A percentile compares a stretch with the other conserved stretches of the same genome.
Conservation (phyloP, 2,888 invertebrate species). For the Polydrusus tereticollis region DNA sequence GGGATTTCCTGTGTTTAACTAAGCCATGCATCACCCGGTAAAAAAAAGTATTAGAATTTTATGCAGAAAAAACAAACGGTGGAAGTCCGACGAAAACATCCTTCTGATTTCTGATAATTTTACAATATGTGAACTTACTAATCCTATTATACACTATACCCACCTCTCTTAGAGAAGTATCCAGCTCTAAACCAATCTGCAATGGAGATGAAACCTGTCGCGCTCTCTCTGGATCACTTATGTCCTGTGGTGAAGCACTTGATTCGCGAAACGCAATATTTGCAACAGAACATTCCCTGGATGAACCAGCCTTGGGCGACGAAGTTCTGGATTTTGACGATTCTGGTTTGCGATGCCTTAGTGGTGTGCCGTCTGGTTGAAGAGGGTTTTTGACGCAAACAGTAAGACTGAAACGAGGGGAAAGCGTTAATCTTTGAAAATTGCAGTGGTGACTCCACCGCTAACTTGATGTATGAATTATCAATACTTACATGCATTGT, state of each 20-base stretch:
- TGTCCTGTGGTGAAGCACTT: background rate
- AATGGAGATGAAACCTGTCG: background rate
- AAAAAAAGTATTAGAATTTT: no score
- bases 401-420: background rate
- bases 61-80: no score
- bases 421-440: background rate
- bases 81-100: no score
- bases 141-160: background rate
- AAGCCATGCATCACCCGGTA: no score
- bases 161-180: background rate
- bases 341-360: background rate
- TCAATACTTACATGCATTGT: slow-evolving; percentile 8
- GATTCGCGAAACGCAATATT: background rate
- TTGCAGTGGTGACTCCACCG: no score
- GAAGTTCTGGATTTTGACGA: background rate
- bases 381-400: background rate
- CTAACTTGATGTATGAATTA: no score
- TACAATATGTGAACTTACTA: no score
- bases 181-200: background rate
- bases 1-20: no score
- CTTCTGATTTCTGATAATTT: no score
- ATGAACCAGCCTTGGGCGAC: background rate
- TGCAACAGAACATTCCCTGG: background rate
- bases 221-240: background rate
- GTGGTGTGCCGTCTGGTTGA: slow-evolving; percentile 9